Percentiles rank a stretch among this genome's conserved stretches.
Conservation (phyloP, 2,888 invertebrate species). For the Troides oblongomaculatus region DNA sequence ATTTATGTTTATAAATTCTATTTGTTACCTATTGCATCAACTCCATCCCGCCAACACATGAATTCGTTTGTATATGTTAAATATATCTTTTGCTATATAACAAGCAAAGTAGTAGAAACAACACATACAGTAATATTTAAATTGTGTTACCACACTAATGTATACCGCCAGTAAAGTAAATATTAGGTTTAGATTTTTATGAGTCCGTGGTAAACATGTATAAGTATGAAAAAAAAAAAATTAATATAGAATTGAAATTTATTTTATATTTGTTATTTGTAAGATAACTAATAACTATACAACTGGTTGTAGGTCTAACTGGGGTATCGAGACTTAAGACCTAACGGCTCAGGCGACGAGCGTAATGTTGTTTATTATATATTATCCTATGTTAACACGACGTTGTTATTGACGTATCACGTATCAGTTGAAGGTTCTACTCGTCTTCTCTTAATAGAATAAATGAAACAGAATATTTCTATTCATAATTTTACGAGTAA, state of each 20-base stretch:
- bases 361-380: too few species aligned
- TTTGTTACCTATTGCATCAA: constrained; percentile 2
- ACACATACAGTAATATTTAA: not conserved
- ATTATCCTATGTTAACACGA: too few species aligned
- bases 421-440: too few species aligned
- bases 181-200: not conserved
- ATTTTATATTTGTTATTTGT: too few species aligned
- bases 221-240: not conserved
- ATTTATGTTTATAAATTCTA: constrained; percentile 12
- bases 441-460: too few species aligned
- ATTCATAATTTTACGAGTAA: not conserved
- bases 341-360: too few species aligned
- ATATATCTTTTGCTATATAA: not conserved
- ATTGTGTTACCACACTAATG: too few species aligned
- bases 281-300: too few species aligned
- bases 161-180: not conserved
- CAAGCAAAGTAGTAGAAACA: not conserved
- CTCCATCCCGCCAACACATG: not conserved
- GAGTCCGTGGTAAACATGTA: not conserved
- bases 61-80: not conserved
- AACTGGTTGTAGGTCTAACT: too few species aligned
- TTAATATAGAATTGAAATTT: not conserved
- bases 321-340: too few species aligned
- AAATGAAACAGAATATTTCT: too few species aligned
- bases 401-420: too few species aligned